These are phyloP conservation scores for Anthopleura sola DNA, from an alignment of 64 coral and sea anemone genomes.

Conservation along the genomic window DNA sequence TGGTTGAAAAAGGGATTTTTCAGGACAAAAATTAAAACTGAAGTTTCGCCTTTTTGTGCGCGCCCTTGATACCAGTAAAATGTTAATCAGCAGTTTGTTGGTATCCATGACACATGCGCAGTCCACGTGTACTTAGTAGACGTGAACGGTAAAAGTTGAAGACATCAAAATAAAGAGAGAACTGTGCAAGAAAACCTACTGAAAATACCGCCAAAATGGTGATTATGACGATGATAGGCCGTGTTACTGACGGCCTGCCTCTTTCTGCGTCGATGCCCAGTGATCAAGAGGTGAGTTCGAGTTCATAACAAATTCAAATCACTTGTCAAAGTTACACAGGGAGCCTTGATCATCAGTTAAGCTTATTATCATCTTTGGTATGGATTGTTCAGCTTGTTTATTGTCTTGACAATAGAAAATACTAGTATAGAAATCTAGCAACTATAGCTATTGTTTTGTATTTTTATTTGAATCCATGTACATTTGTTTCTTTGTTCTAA, in stretches of 20 bases:
- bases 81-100: slow-evolving; percentile 7
- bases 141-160: not conserved
- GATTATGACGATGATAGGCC: slow-evolving; percentile 99
- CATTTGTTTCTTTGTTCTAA: not conserved
- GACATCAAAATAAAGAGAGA: not conserved
- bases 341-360: not conserved
- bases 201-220: slow-evolving; percentile 66
- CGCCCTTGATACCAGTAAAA: not conserved
- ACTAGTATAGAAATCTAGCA: too few relatives aligned
- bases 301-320: not conserved
- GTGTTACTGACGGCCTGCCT: slow-evolving; percentile 86
- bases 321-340: not conserved
- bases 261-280: slow-evolving; percentile 91
- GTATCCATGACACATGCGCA: slow-evolving; percentile 86
- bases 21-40: not conserved
- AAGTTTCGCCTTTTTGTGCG: slow-evolving; percentile 1
- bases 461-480: not conserved
- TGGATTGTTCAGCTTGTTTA: not conserved
- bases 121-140: slow-evolving; percentile 91
- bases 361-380: not conserved
- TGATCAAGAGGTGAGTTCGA: slow-evolving; percentile 79
- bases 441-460: too few relatives aligned
- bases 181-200: not conserved
- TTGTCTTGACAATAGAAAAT: not conserved
- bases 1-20: not conserved